Evolutionary conservation across 2,888 invertebrate species (phyloP).

Genomic region (Melanchra persicariae): DNA sequence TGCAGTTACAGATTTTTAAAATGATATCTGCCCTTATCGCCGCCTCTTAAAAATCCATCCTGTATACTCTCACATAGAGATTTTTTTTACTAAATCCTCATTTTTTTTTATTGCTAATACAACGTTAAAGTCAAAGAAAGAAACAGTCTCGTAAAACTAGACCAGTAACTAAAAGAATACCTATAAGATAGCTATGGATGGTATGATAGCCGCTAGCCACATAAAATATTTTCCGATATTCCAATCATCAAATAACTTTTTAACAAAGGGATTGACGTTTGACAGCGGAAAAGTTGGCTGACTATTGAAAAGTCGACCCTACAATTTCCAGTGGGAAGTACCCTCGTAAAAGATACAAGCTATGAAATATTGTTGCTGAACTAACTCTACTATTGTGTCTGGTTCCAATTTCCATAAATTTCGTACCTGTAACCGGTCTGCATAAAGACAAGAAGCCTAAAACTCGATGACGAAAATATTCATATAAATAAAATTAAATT

Average conservation of each 20-base stretch:
- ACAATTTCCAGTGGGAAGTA: slow-evolving; percentile 7
- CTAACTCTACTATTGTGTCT: background rate
- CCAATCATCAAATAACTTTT: background rate
- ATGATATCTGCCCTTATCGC: background rate
- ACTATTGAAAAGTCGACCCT: slow-evolving; percentile 25
- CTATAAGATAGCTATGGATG: background rate
- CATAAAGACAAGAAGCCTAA: background rate
- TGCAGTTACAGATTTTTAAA: background rate
- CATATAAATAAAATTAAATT: slow-evolving; percentile 36
- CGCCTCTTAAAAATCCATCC: background rate
- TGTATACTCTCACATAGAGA: background rate
- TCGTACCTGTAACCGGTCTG: background rate
- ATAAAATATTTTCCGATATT: background rate
- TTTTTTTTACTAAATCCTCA: background rate
- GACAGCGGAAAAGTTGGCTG: slow-evolving; percentile 17
- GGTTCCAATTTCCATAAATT: slow-evolving; percentile 36
- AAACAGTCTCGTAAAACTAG: background rate
- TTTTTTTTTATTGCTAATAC: background rate
- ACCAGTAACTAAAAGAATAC: background rate
- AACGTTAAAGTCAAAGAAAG: background rate
- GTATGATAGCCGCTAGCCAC: background rate
- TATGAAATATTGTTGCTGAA: slow-evolving; percentile 26
- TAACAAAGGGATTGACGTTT: too few relatives aligned
- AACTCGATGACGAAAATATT: slow-evolving; percentile 27
- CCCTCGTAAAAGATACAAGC: background rate